phyloP scores from a whole-genome alignment of 2,888 invertebrate species.

The Bugulina stolonifera region DNA sequence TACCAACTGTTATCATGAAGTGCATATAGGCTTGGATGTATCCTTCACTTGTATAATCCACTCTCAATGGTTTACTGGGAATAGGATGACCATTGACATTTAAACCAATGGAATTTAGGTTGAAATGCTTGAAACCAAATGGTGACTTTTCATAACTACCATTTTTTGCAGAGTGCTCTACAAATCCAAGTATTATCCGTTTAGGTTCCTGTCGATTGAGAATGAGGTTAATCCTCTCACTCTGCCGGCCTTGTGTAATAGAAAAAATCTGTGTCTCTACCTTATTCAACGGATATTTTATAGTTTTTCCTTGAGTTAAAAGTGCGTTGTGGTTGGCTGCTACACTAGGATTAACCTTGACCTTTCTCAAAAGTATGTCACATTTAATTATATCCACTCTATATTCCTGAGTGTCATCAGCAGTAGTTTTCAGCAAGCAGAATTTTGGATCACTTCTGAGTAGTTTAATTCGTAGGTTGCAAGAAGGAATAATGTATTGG shows the following conservation, averaged over 20 bases:
- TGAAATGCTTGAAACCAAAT: not conserved
- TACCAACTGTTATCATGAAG: not conserved
- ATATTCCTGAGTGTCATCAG: no score
- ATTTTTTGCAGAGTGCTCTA: not conserved
- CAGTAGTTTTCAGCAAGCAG: not conserved
- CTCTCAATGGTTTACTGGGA: not conserved
- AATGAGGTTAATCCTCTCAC: not conserved
- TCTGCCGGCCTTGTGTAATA: not conserved
- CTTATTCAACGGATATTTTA: not conserved
- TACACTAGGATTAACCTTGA: not conserved
- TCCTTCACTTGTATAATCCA: not conserved
- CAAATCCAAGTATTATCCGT: not conserved
- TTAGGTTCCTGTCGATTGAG: not conserved
- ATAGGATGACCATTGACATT: not conserved
- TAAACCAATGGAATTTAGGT: not conserved
- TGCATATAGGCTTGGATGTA: not conserved
- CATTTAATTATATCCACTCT: not conserved
- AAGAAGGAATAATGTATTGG: not conserved
- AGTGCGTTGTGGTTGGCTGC: not conserved
- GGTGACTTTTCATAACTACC: not conserved
- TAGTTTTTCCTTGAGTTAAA: not conserved
- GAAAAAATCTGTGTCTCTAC: not conserved
- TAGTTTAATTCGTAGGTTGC: not conserved
- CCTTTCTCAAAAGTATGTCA: not conserved
- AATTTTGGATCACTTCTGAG: not conserved